Base-by-base conservation (phyloP, 2,797 vertebrate genomes). In the Heteromormyrus szaboi region DNA sequence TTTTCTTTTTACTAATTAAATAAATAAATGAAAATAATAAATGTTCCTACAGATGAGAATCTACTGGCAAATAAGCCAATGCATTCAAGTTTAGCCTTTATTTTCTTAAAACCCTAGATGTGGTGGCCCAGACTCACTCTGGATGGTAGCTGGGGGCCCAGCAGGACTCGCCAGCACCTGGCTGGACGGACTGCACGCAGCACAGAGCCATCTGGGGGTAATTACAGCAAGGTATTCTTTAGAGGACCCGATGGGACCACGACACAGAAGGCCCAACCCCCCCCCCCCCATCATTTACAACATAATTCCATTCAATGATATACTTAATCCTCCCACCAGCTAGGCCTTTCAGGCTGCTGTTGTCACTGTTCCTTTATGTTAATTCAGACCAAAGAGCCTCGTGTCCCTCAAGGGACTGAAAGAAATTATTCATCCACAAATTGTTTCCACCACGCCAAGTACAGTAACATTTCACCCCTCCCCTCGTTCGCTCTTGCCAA, bases 191-290 rank as follows among this genome's bases (percentile, higher is more conserved):
- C 96, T 92, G 92, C 95, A 95, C 50, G 93, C 95, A 95, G 84
- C 95, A 97, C 97, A 97, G 97, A 98, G 97, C 98, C 96, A 99
- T 99, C 98, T 99, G 98, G 98, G 96, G 97, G 97, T 98, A 99
- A 99, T 99, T 99, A 99, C 97, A 92, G 95, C 97, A 97, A 99
- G 97, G 97, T 99, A 98, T 97, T 99, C 98, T 99, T 98, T 98
- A 97, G 95, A 98, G 96, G 97, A 97, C 97, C 98, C 99, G 98
- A 99, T 99, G 98, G 98, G 97, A 96, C 94, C 94, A 94, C 93
- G 94, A 95, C 96, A 96, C 95, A 95, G 95, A 96, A 96, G 96
- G 96, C 95, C 94, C 85, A 81, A 89, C 89, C 95, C 96, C 96
- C 96, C 95, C 96, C 96, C 96, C 97, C 97, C 97, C 94, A 96